A percentile compares a stretch with the other conserved stretches of the same genome.
phyloP scores from a whole-genome alignment of 2,797 vertebrate species.

The Notolabrus celidotus region DNA sequence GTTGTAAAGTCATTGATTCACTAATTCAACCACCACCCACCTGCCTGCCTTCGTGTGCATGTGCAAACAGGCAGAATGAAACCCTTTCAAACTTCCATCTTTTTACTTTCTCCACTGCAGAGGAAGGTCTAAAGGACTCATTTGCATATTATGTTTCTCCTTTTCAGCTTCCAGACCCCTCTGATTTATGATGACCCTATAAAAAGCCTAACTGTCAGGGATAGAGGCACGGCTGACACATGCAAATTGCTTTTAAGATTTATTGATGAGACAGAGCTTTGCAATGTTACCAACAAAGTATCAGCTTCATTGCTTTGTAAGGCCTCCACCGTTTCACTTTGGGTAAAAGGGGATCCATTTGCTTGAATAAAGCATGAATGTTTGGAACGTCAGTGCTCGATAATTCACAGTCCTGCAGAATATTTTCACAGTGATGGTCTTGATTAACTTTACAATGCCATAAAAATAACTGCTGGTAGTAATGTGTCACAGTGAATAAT shows the following conservation, averaged over 20 bases:
- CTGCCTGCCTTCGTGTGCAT: background rate
- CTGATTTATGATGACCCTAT: conserved; percentile 73
- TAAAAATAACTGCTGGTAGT: conserved; percentile 8
- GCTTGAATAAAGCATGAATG: conserved; percentile 8
- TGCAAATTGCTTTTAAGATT: conserved; percentile 73
- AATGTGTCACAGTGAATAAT: background rate
- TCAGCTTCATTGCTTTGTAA: conserved; percentile 21
- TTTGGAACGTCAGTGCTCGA: background rate
- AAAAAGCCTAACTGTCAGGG: conserved; percentile 61
- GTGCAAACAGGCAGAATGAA: background rate
- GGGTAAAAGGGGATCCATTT: conserved; percentile 25
- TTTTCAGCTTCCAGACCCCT: conserved; percentile 46
- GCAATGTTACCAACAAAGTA: conserved; percentile 40
- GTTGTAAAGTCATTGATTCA: conserved; percentile 6
- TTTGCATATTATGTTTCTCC: conserved; percentile 70
- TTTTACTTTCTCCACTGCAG: conserved; percentile 9
- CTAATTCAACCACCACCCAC: background rate
- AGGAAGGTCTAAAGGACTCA: conserved; percentile 47
- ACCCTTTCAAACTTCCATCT: conserved; percentile 17
- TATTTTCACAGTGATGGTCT: background rate
- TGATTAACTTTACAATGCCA: conserved; percentile 7
- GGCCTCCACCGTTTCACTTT: conserved; percentile 29
- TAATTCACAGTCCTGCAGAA: conserved; percentile 11
- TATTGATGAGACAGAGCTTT: conserved; percentile 54
- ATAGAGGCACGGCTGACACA: conserved; percentile 61